Conservation (phyloP, 1,140 invertebrate species). For the Colletes gigas region DNA sequence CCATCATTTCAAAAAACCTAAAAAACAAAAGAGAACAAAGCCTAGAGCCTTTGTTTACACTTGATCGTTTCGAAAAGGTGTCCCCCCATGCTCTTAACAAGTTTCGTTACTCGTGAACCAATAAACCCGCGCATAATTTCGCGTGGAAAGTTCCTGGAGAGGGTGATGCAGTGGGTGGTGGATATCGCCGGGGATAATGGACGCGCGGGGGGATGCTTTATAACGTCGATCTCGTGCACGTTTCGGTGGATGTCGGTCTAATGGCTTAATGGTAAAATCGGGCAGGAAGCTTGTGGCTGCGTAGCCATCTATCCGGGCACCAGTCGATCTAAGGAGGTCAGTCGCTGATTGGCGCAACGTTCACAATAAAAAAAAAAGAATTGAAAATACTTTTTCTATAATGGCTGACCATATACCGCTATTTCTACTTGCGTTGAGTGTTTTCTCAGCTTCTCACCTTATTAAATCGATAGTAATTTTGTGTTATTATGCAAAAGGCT, state of each 20-base stretch:
- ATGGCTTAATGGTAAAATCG: conserved; percentile 17
- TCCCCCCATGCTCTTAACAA: no score
- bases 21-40: no score
- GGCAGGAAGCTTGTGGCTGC: not conserved
- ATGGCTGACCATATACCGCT: no score
- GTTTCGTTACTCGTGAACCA: not conserved
- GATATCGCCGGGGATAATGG: not conserved
- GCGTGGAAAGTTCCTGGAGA: not conserved
- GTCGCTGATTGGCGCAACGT: conserved; percentile 10
- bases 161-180: not conserved
- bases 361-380: no score
- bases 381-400: no score
- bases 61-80: no score
- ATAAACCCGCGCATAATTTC: not conserved
- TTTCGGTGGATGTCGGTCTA: not conserved
- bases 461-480: no score
- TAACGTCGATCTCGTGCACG: not conserved
- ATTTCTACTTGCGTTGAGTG: no score
- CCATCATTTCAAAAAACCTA: no score
- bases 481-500: no score
- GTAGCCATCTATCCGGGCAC: not conserved
- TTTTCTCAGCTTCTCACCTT: no score
- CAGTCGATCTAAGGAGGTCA: conserved; percentile 39
- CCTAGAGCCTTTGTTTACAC: no score
- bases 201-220: not conserved